Base-by-base conservation (phyloP, 2,113 vertebrate species). In the Pollachius pollachius region DNA sequence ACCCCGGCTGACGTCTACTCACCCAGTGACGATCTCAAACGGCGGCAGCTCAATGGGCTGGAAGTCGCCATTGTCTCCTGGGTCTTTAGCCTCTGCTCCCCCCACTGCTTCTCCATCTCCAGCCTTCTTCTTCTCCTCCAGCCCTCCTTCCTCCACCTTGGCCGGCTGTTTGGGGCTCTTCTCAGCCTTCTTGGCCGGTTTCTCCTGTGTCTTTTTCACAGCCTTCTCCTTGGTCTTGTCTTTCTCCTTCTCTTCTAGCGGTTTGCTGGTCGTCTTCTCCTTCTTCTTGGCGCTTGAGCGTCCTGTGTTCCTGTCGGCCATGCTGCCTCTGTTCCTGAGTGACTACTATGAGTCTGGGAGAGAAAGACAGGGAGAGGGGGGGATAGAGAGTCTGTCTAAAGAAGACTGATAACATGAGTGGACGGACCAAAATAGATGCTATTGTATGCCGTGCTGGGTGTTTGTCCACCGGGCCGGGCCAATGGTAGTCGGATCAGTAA, bases 1-100 rank as follows among this genome's bases (percentile, higher is more conserved):
- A 2, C 69, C 27, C 64, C 2, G 41, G 5, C 41, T 9, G 12
- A 12, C 8, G 41, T 48, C 41, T 67, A 83, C 94, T 90, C 88
- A 98, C 97, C 96, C 97, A 52, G 90, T 90, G 72, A 98, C 91
- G 41, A 98, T 96, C 84, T 99, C 95, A 80, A 98, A 98, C 0
- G 96, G 97, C 0, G 96, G 96, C 81, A 98, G 90, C 25, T 98
- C 94, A 18, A 93, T 89, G 17, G 91, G 90, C 70, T 91, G 68
- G 72, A 86, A 90, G 69, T 92, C 92, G 56, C 86, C 88, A 61
- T 87, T 90, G 81, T 85, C 88, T 41, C 89, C 87, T 25, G 4
- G 73, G 18, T 64, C 71, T 7, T 77, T 79, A 0, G 74, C 64
- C 52, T 76, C 75, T 21, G 69, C 65, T 64, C 73, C 87, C 41